These are phyloP conservation scores for Chironomus tentans DNA, from an alignment of 2,888 invertebrate genomes.

Conservation along the genomic window DNA sequence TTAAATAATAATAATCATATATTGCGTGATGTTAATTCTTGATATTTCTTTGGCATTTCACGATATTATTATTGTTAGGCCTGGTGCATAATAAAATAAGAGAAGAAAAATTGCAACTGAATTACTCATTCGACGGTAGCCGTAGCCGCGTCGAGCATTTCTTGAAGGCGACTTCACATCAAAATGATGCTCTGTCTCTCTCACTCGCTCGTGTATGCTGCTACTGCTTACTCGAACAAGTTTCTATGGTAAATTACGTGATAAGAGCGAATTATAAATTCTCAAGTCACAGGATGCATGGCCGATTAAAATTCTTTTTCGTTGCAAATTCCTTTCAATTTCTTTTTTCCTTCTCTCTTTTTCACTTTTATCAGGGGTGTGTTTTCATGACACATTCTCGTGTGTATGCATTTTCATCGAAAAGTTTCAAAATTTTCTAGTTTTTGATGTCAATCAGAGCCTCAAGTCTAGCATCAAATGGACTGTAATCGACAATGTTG, in stretches of 20 bases:
- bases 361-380: too few relatives aligned
- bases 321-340: neutral
- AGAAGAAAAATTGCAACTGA: slow-evolving; percentile 17
- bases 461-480: too few relatives aligned
- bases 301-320: slow-evolving; percentile 7
- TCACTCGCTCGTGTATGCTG: neutral
- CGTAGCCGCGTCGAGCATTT: neutral
- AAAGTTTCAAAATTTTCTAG: too few relatives aligned
- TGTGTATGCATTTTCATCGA: too few relatives aligned
- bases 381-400: too few relatives aligned
- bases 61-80: slow-evolving; percentile 13
- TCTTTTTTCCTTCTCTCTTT: neutral
- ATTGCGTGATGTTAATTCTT: slow-evolving; percentile 24
- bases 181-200: neutral
- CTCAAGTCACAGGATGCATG: slow-evolving; percentile 2
- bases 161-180: neutral
- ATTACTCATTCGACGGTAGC: slow-evolving; percentile 14
- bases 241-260: slow-evolving; percentile 5
- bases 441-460: too few relatives aligned
- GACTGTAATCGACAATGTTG: too few relatives aligned
- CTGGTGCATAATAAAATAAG: neutral
- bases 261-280: slow-evolving; percentile 19
- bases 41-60: slow-evolving; percentile 15
- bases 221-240: neutral
- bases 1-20: neutral